Base-by-base conservation (phyloP, 2,797 vertebrate species). In the Denticeps clupeoides region DNA sequence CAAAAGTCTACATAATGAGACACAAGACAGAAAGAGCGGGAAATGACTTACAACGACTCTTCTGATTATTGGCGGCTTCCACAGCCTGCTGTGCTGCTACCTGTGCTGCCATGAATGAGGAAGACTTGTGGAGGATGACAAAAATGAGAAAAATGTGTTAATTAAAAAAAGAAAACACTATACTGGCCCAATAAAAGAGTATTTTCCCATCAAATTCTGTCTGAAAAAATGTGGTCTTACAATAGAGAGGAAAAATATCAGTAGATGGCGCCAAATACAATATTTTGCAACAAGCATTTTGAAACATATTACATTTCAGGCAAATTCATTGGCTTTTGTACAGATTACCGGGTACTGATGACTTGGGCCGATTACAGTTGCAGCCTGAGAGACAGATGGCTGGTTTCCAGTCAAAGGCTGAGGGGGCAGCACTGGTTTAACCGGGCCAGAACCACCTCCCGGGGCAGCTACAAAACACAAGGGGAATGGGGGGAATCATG, bases 21-120 rank as follows among this genome's bases (percentile, higher is more conserved):
- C 18, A 40, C 21, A 25, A 13, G 16, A 45, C 31, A 45, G 13
- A 21, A 18, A 28, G 21, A 42, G 15, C 11, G 1, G 9, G 26
- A 21, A 5, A 18, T 23, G 50, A 89, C 89, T 87, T 71, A 92
- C 88, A 89, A 60, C 82, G 82, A 1, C 56, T 81, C 67, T 90
- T 93, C 78, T 93, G 88, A 72, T 56, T 88, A 70, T 79, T 88
- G 51, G 90, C 89, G 0, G 82, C 80, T 45, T 91, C 88, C 59
- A 93, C 75, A 0, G 77, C 89, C 46, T 83, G 82, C 69, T 89
- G 85, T 35, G 90, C 89, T 1, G 87, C 89, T 19, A 81, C 75
- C 47, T 87, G 87, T 48, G 90, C 89, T 0, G 87, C 70, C 10
- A 71, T 84, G 49, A 92, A 65, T 18, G 63, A 60, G 56, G 75